A percentile compares a stretch with the other conserved stretches of the same genome.
phyloP scores from a whole-genome alignment of 2,113 vertebrate genomes.

The Aix galericulata region DNA sequence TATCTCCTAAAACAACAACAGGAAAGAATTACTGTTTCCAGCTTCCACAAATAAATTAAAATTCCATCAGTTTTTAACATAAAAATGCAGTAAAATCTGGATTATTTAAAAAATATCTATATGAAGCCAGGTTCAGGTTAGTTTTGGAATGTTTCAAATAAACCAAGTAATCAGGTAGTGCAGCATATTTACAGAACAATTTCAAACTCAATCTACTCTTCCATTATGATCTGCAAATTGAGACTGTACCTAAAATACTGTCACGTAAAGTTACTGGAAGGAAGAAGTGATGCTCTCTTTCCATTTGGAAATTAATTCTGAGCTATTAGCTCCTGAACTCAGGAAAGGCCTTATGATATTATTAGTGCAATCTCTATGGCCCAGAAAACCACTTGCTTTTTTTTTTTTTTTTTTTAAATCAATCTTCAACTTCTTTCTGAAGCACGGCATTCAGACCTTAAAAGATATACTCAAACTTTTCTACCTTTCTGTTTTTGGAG shows the following conservation, averaged over 20 bases:
- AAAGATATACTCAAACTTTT: background rate
- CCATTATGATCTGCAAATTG: background rate
- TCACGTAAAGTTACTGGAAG: background rate
- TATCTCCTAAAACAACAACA: constrained; percentile 81
- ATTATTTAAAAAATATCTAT: background rate
- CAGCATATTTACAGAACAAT: background rate
- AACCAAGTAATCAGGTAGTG: background rate
- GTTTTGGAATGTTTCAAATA: background rate
- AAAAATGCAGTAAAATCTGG: background rate
- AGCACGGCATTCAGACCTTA: background rate
- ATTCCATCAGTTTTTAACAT: background rate
- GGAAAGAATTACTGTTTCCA: background rate
- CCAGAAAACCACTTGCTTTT: background rate
- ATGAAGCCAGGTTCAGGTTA: background rate
- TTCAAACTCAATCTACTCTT: background rate
- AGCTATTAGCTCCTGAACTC: background rate
- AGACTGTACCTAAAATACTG: background rate
- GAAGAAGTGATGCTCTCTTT: background rate
- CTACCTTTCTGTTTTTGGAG: background rate
- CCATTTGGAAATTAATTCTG: background rate
- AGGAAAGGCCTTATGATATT: background rate
- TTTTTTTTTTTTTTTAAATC: no score
- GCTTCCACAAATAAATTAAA: background rate
- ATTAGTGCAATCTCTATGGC: background rate
- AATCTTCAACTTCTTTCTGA: background rate